Conservation (phyloP, 2,797 vertebrate species). For the Hyperoplus lanceolatus region DNA sequence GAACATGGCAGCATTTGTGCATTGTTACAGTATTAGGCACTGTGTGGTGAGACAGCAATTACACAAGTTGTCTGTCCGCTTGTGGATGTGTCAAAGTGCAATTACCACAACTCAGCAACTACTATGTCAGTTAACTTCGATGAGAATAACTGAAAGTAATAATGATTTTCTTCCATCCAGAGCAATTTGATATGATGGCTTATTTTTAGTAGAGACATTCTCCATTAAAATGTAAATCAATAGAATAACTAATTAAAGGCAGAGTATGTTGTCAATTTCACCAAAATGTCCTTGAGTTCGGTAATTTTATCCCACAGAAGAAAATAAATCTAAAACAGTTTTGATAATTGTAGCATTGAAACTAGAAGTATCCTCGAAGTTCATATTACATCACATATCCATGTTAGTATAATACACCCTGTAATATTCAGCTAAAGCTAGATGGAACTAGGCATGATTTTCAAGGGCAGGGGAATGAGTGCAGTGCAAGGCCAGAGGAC, state of each 20-base stretch:
- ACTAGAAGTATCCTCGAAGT: slow-evolving; percentile 30
- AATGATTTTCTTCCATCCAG: slow-evolving; percentile 26
- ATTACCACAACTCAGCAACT: slow-evolving; percentile 74
- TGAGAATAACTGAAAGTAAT: slow-evolving; percentile 21
- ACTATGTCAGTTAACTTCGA: slow-evolving; percentile 27
- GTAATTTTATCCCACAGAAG: slow-evolving; percentile 25
- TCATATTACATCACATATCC: slow-evolving; percentile 53
- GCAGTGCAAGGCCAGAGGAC: slow-evolving; percentile 57
- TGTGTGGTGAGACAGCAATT: slow-evolving; percentile 54
- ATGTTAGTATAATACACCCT: slow-evolving; percentile 39
- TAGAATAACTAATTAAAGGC: slow-evolving; percentile 1
- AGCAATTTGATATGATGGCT: slow-evolving; percentile 23
- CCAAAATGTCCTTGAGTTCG: slow-evolving; percentile 3
- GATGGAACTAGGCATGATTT: slow-evolving; percentile 49
- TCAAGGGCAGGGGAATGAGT: slow-evolving; percentile 64
- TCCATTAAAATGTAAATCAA: slow-evolving; percentile 23
- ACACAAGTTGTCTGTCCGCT: slow-evolving; percentile 65
- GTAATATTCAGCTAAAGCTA: slow-evolving; percentile 58
- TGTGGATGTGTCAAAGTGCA: slow-evolving; percentile 84
- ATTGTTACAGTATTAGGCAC: slow-evolving; percentile 75
- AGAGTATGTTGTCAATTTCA: slow-evolving; percentile 19
- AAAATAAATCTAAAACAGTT: slow-evolving; percentile 18
- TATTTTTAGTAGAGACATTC: slow-evolving; percentile 26
- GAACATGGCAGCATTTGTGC: slow-evolving; percentile 55
- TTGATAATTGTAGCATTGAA: slow-evolving; percentile 28